These are phyloP conservation scores for Lipotes vexillifer DNA, from an alignment of 2,113 vertebrate genomes.

Conservation along the genomic window DNA sequence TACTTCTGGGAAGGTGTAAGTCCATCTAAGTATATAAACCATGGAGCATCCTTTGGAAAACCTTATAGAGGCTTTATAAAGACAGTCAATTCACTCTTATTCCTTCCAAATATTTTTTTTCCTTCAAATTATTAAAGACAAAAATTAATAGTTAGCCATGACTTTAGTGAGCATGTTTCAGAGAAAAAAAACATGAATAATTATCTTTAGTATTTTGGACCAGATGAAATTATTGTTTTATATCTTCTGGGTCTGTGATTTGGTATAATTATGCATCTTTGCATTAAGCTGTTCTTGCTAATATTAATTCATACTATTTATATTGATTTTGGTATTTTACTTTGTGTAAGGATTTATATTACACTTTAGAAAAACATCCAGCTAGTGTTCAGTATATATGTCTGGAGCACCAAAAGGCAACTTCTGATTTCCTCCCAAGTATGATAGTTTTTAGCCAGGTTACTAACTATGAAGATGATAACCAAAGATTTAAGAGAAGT, in stretches of 20 bases:
- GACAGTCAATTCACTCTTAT: not conserved
- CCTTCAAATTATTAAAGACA: not conserved
- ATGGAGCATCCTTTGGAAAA: not conserved
- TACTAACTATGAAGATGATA: not conserved
- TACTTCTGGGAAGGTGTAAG: not conserved
- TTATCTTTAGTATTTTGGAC: not conserved
- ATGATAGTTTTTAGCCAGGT: not conserved
- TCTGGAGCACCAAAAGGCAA: not conserved
- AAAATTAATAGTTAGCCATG: not conserved
- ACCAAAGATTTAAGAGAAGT: not conserved
- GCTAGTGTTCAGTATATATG: not conserved
- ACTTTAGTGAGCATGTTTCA: not conserved
- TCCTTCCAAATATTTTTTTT: not conserved
- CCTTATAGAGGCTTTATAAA: not conserved
- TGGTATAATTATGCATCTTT: not conserved
- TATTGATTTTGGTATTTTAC: not conserved
- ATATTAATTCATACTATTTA: not conserved
- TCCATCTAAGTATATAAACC: not conserved
- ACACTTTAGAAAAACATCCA: not conserved
- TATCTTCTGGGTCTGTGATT: not conserved
- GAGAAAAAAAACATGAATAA: not conserved
- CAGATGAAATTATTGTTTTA: not conserved
- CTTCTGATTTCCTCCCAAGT: not conserved
- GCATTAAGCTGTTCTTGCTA: not conserved
- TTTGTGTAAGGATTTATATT: not conserved